Evolutionary conservation across 1,140 invertebrate genomes (phyloP), one percentile per base, ranked within the genome.

Genomic region (Lordiphosa clarofinis): DNA sequence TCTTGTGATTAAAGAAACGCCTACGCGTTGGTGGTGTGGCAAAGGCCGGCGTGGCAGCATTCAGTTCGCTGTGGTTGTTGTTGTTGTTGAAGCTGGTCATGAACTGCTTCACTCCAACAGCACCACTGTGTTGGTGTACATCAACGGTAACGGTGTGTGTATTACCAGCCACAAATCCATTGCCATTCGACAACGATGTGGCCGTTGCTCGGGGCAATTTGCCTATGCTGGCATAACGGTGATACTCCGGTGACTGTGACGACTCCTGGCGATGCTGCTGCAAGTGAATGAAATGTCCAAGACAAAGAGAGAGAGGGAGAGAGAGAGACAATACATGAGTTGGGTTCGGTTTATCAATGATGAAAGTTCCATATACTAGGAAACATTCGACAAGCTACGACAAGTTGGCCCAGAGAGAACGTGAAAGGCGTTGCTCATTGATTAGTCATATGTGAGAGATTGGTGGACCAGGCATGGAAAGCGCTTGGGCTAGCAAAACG

Each of bases 1-100:
- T 92, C 89, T 95, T 95, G 0, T 94, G 92, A 69, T 94, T 95
- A 12, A 95, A 91, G 89, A 95, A 95, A 90, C 94, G 93, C 88
- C 93, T 92, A 60, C 94, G 91, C 39, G 93, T 94, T 73, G 94
- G 94, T 0, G 94, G 94, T 37, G 94, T 94, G 13, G 94, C 95
- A 38, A 94, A 94, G 53, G 87, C 63, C 49, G 87, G 70, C 39
- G 86, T 67, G 38, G 86, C 72, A 13, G 68, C 66, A 78, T 73
- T 75, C 64, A 88, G 62, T 42, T 86, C 86, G 49, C 65, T 58
- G 57, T 84, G 65, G 58, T 52, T 64, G 59, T 52, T 64, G 66
- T 64, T 71, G 48, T 57, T 68, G 58, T 61, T 72, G 65, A 24
- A 76, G 68, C 44, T 63, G 38, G 89, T 56, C 89, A 88, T 68